A percentile compares a stretch with the other conserved stretches of the same genome.
These are phyloP conservation scores for Lysiphlebus fabarum DNA, from an alignment of 1,140 invertebrate genomes.

Conservation along the genomic window DNA sequence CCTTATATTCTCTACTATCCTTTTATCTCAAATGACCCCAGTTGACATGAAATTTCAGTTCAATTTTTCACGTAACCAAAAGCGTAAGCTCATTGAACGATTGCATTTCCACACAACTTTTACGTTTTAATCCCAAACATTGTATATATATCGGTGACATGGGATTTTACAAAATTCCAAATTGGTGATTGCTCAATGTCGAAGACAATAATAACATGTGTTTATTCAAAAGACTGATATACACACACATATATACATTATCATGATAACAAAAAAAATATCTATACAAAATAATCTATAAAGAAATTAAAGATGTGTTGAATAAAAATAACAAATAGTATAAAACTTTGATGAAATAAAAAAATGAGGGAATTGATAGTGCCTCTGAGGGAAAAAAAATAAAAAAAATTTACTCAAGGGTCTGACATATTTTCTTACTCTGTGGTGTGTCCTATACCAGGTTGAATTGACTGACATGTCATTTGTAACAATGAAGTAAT, in stretches of 20 bases:
- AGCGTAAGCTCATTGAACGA: constrained; percentile 7
- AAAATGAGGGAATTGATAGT: not conserved
- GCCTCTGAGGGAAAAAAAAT: not conserved
- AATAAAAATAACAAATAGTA: constrained; percentile 17
- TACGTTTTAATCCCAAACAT: constrained; percentile 30
- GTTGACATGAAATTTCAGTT: not conserved
- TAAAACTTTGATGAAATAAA: constrained; percentile 1
- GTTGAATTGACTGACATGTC: constrained; percentile 35
- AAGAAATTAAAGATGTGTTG: not conserved
- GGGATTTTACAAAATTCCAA: constrained; percentile 33
- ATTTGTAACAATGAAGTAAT: constrained; percentile 35
- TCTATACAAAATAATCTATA: too few species aligned
- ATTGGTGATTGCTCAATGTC: constrained; percentile 34
- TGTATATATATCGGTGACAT: constrained; percentile 10
- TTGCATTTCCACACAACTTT: not conserved
- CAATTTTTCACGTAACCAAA: constrained; percentile 9
- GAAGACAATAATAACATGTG: constrained; percentile 25
- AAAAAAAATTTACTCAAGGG: constrained; percentile 27
- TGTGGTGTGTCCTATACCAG: constrained; percentile 18
- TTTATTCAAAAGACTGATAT: constrained; percentile 26
- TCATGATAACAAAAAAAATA: not conserved
- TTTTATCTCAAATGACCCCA: not conserved
- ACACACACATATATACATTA: too few species aligned
- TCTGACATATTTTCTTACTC: constrained; percentile 4
- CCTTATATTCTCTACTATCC: not conserved